phyloP scores from a whole-genome alignment of 1,140 invertebrate species.

The Drosophila parvula region DNA sequence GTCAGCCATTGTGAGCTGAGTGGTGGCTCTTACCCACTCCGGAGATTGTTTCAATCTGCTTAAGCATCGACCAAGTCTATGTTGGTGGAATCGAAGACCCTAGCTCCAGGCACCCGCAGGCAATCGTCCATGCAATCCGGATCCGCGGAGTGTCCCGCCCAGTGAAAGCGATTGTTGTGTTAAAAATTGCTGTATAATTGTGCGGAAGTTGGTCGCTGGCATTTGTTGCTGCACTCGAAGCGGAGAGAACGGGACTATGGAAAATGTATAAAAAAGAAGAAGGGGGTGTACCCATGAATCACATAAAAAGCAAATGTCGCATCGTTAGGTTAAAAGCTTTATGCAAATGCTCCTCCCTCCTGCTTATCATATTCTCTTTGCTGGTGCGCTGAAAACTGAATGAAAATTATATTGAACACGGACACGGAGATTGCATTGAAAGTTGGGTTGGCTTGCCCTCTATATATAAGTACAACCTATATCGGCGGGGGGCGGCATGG shows the following conservation, averaged over 20 bases:
- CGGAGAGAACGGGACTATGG: not conserved
- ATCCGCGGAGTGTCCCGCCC: constrained; percentile 20
- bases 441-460: not conserved
- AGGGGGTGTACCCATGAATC: constrained; percentile 32
- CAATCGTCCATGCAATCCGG: constrained; percentile 54
- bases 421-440: constrained; percentile 3
- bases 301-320: constrained; percentile 64
- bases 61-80: constrained; percentile 52
- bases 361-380: constrained; percentile 41
- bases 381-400: constrained; percentile 28
- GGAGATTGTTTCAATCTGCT: constrained; percentile 79
- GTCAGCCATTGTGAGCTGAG: constrained; percentile 11
- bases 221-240: constrained; percentile 23
- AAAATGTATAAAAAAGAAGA: constrained; percentile 1
- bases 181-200: constrained; percentile 73
- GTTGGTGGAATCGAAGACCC: constrained; percentile 33
- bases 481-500: not conserved
- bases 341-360: constrained; percentile 46
- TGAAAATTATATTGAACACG: constrained; percentile 44
- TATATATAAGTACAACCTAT: constrained; percentile 10
- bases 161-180: constrained; percentile 68
- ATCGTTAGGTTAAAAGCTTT: constrained; percentile 63
- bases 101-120: constrained; percentile 17
- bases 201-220: constrained; percentile 42
- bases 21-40: constrained; percentile 65